Evolutionary conservation across 2,888 invertebrate species (phyloP), one percentile per base, ranked within the genome.

Genomic region (Synergus umbraculus): DNA sequence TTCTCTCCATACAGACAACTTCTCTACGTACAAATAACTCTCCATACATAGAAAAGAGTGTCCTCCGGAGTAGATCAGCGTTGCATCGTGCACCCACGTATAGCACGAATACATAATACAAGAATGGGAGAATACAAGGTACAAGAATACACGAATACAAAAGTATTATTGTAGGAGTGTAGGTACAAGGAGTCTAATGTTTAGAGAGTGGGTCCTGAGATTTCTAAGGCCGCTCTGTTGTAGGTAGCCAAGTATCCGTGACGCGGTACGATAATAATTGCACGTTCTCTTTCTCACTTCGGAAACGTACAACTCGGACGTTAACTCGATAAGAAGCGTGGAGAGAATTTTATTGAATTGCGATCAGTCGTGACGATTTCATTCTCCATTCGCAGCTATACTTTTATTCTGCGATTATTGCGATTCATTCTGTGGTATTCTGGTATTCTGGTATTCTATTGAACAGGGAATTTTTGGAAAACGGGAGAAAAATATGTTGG

Each of bases 221-320:
- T 82, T 83, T 83, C 80, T 81, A 82, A 79, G 77, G 65, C 67
- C 73, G 13, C 76, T 65, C 29, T 76, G 60, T 77, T 65, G 22
- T 77, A 84, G 82, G 82, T 81, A 83, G 83, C 77, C 78, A 81
- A 86, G 83, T 84, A 84, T 83, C 86, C 84, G 84, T 85, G 85
- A 85, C 87, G 85, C 78, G 82, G 81, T 80, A 83, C 78, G 80
- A 85, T 83, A 79, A 84, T 83, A 84, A 87, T 87, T 84, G 85
- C 80, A 78, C 85, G 80, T 86, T 85, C 84, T 82, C 83, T 82
- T 84, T 83, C 77, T 79, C 79, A 81, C 78, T 81, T 77, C 76
- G 69, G 65, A 29, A 65, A 76, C 69, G 76, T 76, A 76, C 41
- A 37, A n/a, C 66, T 76, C 18, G 44, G 44, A 58, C 64, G 76